Evolutionary conservation across 2,797 vertebrate species (phyloP).

Genomic region (Poliocrania exsul): DNA sequence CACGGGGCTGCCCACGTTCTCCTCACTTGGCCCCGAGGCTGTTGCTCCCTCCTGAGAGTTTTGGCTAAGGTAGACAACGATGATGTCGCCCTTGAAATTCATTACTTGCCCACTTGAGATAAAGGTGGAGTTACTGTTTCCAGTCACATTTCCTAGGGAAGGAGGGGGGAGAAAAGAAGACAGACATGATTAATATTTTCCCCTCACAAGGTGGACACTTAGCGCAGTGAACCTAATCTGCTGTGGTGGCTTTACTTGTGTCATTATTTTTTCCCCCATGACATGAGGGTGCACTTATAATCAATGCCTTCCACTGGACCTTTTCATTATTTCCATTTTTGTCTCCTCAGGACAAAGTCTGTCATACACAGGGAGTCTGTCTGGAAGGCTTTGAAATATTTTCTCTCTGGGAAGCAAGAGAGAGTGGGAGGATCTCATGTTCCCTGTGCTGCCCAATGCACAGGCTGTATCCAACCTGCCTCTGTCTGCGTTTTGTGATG

Average conservation of each 20-base stretch:
- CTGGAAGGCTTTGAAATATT: background rate
- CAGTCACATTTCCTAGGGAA: slow-evolving; percentile 89
- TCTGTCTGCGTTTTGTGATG: accelerated
- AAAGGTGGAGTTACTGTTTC: slow-evolving; percentile 96
- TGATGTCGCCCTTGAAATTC: slow-evolving; percentile 97
- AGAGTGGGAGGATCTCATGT: accelerated
- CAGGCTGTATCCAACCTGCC: background rate
- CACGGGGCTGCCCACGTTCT: slow-evolving; percentile 86
- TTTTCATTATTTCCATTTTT: slow-evolving; percentile 43
- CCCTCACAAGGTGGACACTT: background rate
- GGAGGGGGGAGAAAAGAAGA: background rate
- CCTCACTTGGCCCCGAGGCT: slow-evolving; percentile 62
- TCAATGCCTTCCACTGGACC: slow-evolving; percentile 2
- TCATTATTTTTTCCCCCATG: background rate
- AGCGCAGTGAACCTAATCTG: background rate
- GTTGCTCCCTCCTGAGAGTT: slow-evolving; percentile 81
- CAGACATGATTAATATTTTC: slow-evolving; percentile 27
- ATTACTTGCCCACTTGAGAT: slow-evolving; percentile 97
- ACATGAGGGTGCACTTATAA: background rate
- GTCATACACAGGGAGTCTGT: background rate
- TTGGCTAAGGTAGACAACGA: slow-evolving; percentile 94
- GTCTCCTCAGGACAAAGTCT: background rate
- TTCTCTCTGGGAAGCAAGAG: background rate
- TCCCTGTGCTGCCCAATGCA: accelerated
- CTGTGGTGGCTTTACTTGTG: background rate